Base-by-base conservation (phyloP, 2,888 invertebrate species). In the Leucoptera coffeella region DNA sequence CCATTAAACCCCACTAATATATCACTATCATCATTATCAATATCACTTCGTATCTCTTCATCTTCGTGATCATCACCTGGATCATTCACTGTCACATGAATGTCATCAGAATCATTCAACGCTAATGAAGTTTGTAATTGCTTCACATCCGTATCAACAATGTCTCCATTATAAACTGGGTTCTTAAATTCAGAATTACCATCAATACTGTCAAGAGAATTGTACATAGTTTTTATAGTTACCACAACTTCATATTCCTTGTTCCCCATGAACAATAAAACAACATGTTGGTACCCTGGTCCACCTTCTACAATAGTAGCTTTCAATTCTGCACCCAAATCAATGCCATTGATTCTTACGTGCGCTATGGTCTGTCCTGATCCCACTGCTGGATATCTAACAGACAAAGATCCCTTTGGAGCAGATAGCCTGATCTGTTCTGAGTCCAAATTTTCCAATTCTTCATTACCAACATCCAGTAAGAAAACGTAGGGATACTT, bases 401-500 rank as follows among this genome's bases (percentile, higher is more conserved):
- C 34, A 15, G 65, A 65, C 32, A 65, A 27, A 2, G 62, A 59
- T 8, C 67, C 67, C 31, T 69, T 67, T n/a, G 61, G 61, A 24
- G 51, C 40, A 2, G 61, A 50, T 4, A 69, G 29, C 33, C 62
- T 50, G 23, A 67, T 53, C 33, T 67, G 65, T 37, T 64, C 60
- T n/a, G 56, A 42, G 26, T 47, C 53, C 3, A 53, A 50, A 23
- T 56, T 57, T 30, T 60, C 44, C 14, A 67, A 33, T 40, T 64
- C 67, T 56, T 69, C 69, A 52, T 69, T 69, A 24, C 69, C 69
- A 23, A 67, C 47, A 34, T 69, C 69, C 12, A 69, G 40, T 14
- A 67, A 38, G 32, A 65, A 69, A 23, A 59, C 55, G 33, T 50
- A 65, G 2, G 69, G 69, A 29, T 64, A 67, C 36, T 61, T 62